Evolutionary conservation across 2,888 invertebrate species (phyloP), one percentile per base, ranked within the genome.

Genomic region (Portevinia maculata): DNA sequence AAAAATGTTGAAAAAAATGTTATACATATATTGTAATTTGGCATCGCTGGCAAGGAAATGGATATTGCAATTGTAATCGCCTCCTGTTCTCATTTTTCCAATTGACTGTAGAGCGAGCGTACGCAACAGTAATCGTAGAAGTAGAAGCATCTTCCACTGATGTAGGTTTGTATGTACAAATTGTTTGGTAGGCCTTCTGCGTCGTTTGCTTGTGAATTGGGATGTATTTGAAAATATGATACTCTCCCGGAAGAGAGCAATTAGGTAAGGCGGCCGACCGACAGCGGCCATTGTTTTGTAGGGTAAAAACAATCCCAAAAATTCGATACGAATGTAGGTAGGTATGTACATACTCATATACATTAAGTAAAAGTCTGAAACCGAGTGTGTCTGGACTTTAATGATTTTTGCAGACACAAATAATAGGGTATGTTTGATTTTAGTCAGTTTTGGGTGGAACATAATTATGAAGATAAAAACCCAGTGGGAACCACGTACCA

Each of bases 171-270:
- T 1, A 4, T 17, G 41, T 52, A 1, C n/a, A n/a, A n/a, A n/a
- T n/a, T n/a, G 24, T 15, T 53, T 19, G 21, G 37, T 13, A 17
- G 50, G 8, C 15, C 28, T 34, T 17, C n/a, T 11, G 13, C 9
- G n/a, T n/a, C n/a, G n/a, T 37, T 46, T 53, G 70, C 52, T 57
- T 53, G 34, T 70, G 69, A 59, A 81, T 76, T 75, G 55, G 76
- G 76, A 81, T 81, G 76, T 75, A 81, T 76, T 76, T 70, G 81
- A 76, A 81, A 81, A 81, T 81, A 81, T 81, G 81, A 81, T 76
- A 81, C 81, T 71, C 64, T 64, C 2, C 70, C 76, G 81, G 81
- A 81, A 76, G 70, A 65, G 70, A 76, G 76, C 81, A 81, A 81
- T 81, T 81, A 81, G 70, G 53, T 55, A 53, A 70, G 81, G 76